A percentile compares a stretch with the other conserved stretches of the same genome.
Evolutionary conservation across 2,797 vertebrate species (phyloP).

Genomic region (Rhodeus uyekii): DNA sequence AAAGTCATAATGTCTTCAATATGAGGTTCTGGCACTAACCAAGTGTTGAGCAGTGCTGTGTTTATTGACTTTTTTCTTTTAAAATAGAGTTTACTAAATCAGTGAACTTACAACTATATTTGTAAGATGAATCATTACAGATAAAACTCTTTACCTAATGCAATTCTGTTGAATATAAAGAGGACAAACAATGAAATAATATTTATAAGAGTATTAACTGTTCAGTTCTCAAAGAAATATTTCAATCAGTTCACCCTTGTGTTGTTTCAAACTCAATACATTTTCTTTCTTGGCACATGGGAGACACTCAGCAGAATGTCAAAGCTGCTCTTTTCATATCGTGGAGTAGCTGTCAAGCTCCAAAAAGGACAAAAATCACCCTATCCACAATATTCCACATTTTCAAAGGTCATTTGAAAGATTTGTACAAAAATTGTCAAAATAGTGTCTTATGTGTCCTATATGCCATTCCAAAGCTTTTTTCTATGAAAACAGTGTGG

Average conservation of each 20-base stretch:
- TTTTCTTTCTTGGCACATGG: not conserved
- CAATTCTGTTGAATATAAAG: not conserved
- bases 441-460: not conserved
- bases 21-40: constrained; percentile 22
- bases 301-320: too few relatives aligned
- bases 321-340: not conserved
- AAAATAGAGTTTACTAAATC: not conserved
- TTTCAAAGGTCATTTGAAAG: not conserved
- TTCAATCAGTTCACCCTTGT: not conserved
- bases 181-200: not conserved
- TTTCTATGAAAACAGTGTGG: not conserved
- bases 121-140: not conserved
- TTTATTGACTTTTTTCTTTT: constrained; percentile 28
- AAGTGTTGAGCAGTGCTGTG: not conserved
- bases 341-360: not conserved
- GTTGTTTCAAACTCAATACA: not conserved
- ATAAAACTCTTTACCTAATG: not conserved
- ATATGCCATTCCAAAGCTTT: not conserved
- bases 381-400: not conserved
- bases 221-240: not conserved
- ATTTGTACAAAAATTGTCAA: not conserved
- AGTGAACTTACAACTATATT: constrained; percentile 15
- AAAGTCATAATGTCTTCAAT: constrained; percentile 24
- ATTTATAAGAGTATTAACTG: too few relatives aligned
- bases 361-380: not conserved